Evolutionary conservation across 2,113 vertebrate genomes (phyloP), one percentile per base, ranked within the genome.

Genomic region (Capricornis sumatraensis): DNA sequence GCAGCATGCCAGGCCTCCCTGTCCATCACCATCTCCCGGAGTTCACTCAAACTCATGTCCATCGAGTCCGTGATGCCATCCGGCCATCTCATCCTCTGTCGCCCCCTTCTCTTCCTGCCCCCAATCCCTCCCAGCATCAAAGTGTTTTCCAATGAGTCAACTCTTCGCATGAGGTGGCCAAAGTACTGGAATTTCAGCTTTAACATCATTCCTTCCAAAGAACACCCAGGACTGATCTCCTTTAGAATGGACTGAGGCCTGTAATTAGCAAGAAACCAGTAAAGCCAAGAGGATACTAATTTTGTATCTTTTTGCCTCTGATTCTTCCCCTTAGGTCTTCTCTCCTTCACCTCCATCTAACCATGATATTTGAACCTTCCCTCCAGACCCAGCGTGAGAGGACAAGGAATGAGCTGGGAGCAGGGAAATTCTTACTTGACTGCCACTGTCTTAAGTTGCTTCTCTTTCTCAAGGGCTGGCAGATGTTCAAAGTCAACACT

Each of bases 341-440:
- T 50, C 11, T 60, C 6, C 14, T 64, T 11, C 6, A 23, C 33
- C n/a, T 81, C 5, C 55, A 82, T 71, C 36, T 62, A 60, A 45
- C 50, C 57, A 17, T 53, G 43, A 27, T 45, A 79, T 76, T 25
- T 52, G 28, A 85, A 85, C 2, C 36, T 64, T 78, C 60, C 6
- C 25, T 67, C 47, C 36, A 57, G 58, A 88, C 40, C 47, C 25
- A 76, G 4, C 13, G 17, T 62, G 27, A 71, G 40, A 97, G 27
- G 9, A 62, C 45, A 16, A 92, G 6, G 28, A 13, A 60, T 85
- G 27, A 82, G 27, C 43, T 47, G 25, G n/a, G 33, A 33, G 6
- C 33, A 94, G 64, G 13, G 62, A 97, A 87, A 15, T 85, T 90
- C 90, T 71, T 86, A 23, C 28, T 92, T 64, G n/a, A 55, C 0